Conservation (phyloP, 2,888 invertebrate genomes). For the Dolichopus griseipennis region DNA sequence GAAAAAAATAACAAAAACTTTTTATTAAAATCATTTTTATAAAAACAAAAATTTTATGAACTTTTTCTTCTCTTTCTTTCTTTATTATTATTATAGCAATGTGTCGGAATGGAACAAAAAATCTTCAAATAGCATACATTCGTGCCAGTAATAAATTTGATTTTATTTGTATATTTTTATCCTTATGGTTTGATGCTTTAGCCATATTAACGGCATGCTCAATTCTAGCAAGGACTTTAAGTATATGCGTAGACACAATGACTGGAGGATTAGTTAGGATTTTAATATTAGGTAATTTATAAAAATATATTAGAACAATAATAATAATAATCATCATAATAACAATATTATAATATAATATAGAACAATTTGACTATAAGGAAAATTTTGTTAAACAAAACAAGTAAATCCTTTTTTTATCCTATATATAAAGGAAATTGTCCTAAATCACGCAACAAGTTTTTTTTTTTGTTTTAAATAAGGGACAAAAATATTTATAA, state of each 20-base stretch:
- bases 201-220: slow-evolving; percentile 48
- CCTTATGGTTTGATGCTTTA: slow-evolving; percentile 49
- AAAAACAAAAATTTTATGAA: not conserved
- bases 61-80: not conserved
- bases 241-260: slow-evolving; percentile 50
- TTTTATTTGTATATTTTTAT: slow-evolving; percentile 44
- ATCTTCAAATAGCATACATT: slow-evolving; percentile 42
- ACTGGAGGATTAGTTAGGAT: slow-evolving; percentile 48
- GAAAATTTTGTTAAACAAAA: no score
- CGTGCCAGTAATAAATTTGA: slow-evolving; percentile 44
- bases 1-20: not conserved
- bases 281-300: slow-evolving; percentile 44
- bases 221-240: slow-evolving; percentile 48
- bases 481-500: not conserved
- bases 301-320: not conserved
- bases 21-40: not conserved
- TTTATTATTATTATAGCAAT: slow-evolving; percentile 29
- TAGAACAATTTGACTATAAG: no score
- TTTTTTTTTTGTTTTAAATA: not conserved
- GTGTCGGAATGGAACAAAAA: slow-evolving; percentile 38
- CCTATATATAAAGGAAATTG: not conserved
- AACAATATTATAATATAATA: not conserved
- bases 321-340: not conserved
- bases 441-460: not conserved
- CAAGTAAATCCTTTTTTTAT: no score